Evolutionary conservation across 2,797 vertebrate species (phyloP).

Genomic region (Macroramphosus scolopax): DNA sequence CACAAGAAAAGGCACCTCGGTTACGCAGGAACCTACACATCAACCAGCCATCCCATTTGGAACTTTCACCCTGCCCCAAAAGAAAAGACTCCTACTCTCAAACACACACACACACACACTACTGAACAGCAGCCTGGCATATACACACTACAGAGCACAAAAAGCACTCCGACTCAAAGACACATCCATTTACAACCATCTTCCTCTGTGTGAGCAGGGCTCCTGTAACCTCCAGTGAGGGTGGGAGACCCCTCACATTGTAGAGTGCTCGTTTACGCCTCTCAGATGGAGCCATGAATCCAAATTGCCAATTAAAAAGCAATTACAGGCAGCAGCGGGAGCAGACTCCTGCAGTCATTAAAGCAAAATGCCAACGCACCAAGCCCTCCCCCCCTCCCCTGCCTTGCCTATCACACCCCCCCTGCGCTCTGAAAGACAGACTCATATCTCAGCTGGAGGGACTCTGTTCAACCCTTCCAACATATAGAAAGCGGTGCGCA

Average conservation of each 20-base stretch:
- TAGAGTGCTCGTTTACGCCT: conserved; percentile 72
- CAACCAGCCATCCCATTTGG: conserved; percentile 39
- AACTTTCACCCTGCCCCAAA: conserved; percentile 32
- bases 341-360: conserved; percentile 76
- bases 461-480: conserved; percentile 50
- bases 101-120: conserved; percentile 34
- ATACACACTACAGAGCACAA: conserved; percentile 45
- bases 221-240: conserved; percentile 64
- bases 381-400: conserved; percentile 49
- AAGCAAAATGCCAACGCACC: conserved; percentile 75
- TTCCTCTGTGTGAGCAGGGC: conserved; percentile 54
- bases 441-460: conserved; percentile 49
- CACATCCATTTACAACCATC: conserved; percentile 65
- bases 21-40: conserved; percentile 34
- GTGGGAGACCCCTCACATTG: conserved; percentile 66
- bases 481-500: conserved; percentile 30
- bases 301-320: conserved; percentile 84
- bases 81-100: conserved; percentile 26
- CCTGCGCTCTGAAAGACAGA: conserved; percentile 49
- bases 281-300: conserved; percentile 79
- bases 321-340: conserved; percentile 80
- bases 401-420: conserved; percentile 46
- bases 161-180: conserved; percentile 60
- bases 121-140: conserved; percentile 32
- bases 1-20: no score